Conservation (phyloP, 1,140 invertebrate species). For the Saccostrea cuccullata region DNA sequence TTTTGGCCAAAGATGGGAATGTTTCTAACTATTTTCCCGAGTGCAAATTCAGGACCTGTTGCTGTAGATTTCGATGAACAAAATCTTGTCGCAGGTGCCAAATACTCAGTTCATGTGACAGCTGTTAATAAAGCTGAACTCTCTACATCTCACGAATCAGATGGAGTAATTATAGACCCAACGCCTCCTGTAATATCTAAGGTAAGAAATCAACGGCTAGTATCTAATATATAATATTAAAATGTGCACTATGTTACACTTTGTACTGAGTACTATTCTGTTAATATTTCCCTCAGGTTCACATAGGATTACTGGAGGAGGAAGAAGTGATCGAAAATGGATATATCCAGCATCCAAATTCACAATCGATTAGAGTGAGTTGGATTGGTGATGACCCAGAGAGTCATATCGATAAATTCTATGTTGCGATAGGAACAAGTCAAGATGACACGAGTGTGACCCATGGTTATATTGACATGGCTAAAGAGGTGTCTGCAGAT, state of each 20-base stretch:
- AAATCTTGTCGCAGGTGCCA: conserved; percentile 16
- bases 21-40: neutral
- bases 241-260: too few relatives aligned
- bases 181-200: conserved; percentile 53
- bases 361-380: conserved; percentile 53
- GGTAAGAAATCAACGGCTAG: conserved; percentile 23
- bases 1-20: conserved; percentile 31
- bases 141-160: conserved; percentile 48
- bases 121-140: conserved; percentile 55
- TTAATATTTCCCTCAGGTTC: conserved; percentile 47
- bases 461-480: conserved; percentile 1
- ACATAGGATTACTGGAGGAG: conserved; percentile 57
- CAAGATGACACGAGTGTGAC: conserved; percentile 7
- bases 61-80: neutral
- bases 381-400: conserved; percentile 59
- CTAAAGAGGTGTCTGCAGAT: neutral
- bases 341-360: conserved; percentile 56
- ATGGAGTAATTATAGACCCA: conserved; percentile 52
- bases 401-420: conserved; percentile 52
- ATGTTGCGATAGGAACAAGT: conserved; percentile 55
- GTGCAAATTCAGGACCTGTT: neutral
- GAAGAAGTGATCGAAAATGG: conserved; percentile 61
- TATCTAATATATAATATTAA: too few relatives aligned
- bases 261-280: too few relatives aligned
- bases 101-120: conserved; percentile 54